Evolutionary conservation across 2,113 vertebrate species (phyloP).

Genomic region (Forbesichthys papilliferus): DNA sequence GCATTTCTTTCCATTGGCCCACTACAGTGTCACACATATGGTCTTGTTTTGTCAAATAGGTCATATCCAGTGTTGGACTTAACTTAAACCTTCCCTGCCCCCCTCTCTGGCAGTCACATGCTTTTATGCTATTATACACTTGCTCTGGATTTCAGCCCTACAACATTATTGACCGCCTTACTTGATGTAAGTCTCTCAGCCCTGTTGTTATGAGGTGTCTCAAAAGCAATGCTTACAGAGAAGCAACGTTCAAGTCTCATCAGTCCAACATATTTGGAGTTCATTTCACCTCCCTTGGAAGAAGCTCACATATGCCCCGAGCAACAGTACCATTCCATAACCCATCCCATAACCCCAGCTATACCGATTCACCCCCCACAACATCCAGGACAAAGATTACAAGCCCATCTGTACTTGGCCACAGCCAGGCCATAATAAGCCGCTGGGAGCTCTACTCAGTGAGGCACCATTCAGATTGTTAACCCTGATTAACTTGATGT

Average conservation of each 20-base stretch:
- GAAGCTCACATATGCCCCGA: background rate
- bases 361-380: conserved; percentile 21
- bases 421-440: conserved; percentile 61
- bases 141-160: conserved; percentile 28
- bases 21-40: conserved; percentile 13
- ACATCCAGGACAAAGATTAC: conserved; percentile 58
- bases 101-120: background rate
- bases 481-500: conserved; percentile 82
- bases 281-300: background rate
- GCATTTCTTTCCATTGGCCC: conserved; percentile 46
- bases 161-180: conserved; percentile 6
- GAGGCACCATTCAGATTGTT: conserved; percentile 70
- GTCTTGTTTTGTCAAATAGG: conserved; percentile 39
- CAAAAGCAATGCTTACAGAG: too few species aligned
- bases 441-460: conserved; percentile 67
- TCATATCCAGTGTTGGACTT: conserved; percentile 13
- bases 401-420: conserved; percentile 70
- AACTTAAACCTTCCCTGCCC: background rate
- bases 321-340: background rate
- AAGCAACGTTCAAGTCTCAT: too few species aligned
- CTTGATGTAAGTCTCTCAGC: background rate
- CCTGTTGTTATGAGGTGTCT: conserved; percentile 9
- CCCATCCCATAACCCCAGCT: conserved; percentile 19
- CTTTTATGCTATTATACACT: conserved; percentile 26
- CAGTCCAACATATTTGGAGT: background rate